A percentile compares a stretch with the other conserved stretches of the same genome.
Evolutionary conservation across 2,888 invertebrate species (phyloP).

Genomic region (Spodoptera littoralis): DNA sequence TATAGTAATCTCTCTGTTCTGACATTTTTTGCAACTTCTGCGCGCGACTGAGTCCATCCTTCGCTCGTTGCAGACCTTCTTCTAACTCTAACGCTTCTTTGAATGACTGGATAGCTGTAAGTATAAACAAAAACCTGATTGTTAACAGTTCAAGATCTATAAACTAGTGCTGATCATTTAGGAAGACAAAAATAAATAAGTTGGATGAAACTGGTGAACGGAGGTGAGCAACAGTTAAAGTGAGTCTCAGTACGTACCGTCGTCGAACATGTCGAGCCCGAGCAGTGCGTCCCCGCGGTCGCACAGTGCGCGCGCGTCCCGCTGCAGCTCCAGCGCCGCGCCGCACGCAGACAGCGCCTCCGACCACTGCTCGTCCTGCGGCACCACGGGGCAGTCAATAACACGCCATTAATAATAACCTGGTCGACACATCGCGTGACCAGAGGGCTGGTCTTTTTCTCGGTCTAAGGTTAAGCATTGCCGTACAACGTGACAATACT

Average conservation of each 20-base stretch:
- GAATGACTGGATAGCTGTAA: slow-evolving; percentile 94
- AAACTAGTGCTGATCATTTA: too few relatives aligned
- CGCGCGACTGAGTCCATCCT: slow-evolving; percentile 96
- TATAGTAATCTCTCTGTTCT: slow-evolving; percentile 98
- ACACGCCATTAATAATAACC: too few relatives aligned
- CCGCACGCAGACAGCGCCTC: slow-evolving; percentile 94
- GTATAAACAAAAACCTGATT: too few relatives aligned
- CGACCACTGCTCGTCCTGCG: slow-evolving; percentile 91
- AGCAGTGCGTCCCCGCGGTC: slow-evolving; percentile 98
- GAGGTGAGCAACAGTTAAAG: too few relatives aligned
- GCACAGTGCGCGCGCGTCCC: slow-evolving; percentile 94
- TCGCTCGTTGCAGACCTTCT: slow-evolving; percentile 93
- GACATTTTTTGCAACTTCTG: slow-evolving; percentile 97
- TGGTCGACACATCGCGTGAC: too few relatives aligned
- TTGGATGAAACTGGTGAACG: too few relatives aligned
- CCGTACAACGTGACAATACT: too few relatives aligned
- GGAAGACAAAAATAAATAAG: too few relatives aligned
- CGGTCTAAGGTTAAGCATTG: too few relatives aligned
- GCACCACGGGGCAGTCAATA: too few relatives aligned
- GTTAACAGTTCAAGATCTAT: too few relatives aligned
- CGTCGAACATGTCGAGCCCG: slow-evolving; percentile 96
- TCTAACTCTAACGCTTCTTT: slow-evolving; percentile 96
- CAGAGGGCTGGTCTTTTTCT: too few relatives aligned
- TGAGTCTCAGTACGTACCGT: slow-evolving; percentile 67
- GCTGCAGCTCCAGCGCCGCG: slow-evolving; percentile 92